Conservation (phyloP, 2,797 vertebrate species). For the Caiman crocodilus region DNA sequence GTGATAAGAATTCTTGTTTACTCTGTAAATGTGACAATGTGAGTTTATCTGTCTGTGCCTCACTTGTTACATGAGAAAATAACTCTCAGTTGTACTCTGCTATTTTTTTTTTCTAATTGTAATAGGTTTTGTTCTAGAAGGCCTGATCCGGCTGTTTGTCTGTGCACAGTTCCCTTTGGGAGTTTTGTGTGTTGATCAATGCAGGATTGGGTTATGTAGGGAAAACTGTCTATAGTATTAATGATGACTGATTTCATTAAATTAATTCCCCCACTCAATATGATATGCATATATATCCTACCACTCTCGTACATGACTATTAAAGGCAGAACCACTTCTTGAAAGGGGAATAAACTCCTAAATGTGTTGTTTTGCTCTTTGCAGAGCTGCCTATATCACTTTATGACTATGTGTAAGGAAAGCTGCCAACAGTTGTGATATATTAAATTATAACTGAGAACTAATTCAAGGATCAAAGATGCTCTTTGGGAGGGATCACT, state of each 20-base stretch:
- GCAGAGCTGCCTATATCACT: conserved; percentile 62
- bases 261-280: conserved; percentile 38
- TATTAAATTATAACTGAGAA: conserved; percentile 82
- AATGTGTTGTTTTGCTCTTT: conserved; percentile 68
- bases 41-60: neutral
- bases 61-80: neutral
- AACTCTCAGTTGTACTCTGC: neutral
- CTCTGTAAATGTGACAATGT: conserved; percentile 40
- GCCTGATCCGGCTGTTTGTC: conserved; percentile 8
- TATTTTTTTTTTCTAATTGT: conserved; percentile 16
- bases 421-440: conserved; percentile 62
- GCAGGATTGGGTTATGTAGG: conserved; percentile 9
- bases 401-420: conserved; percentile 63
- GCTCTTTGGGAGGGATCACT: conserved; percentile 76
- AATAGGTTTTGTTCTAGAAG: conserved; percentile 15
- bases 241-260: conserved; percentile 48
- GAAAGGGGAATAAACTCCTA: conserved; percentile 1
- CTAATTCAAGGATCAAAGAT: conserved; percentile 84
- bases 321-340: conserved; percentile 11
- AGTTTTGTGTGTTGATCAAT: neutral
- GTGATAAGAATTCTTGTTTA: conserved; percentile 65
- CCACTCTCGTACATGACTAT: conserved; percentile 50
- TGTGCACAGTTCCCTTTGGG: neutral
- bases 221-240: neutral
- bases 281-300: conserved; percentile 38